These are phyloP conservation scores for Scophthalmus maximus DNA, from an alignment of 2,113 vertebrate species.

Conservation along the genomic window DNA sequence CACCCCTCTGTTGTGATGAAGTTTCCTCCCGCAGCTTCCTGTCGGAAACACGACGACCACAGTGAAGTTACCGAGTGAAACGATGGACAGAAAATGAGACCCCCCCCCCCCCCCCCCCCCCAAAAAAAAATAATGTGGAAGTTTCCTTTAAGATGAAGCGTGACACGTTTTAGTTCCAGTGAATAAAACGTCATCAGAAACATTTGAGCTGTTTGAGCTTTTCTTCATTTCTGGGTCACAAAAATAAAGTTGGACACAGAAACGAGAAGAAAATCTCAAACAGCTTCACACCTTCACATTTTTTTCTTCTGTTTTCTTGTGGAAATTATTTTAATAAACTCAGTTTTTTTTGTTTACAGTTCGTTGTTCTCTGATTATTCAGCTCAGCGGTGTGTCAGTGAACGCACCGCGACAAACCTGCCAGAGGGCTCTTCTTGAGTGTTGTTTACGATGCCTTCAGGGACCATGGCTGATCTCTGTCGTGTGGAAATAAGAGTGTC, in stretches of 20 bases:
- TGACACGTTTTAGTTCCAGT: neutral
- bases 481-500: too few relatives aligned
- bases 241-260: neutral
- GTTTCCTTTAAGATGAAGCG: slow-evolving; percentile 1
- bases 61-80: neutral
- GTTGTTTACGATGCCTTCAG: neutral
- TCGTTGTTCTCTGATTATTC: neutral
- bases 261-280: neutral
- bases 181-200: too few relatives aligned
- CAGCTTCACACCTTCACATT: neutral
- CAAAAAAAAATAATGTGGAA: neutral
- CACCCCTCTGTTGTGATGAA: neutral
- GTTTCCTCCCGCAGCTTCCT: slow-evolving; percentile 19
- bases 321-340: slow-evolving; percentile 52
- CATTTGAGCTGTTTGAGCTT: neutral
- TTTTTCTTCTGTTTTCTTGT: neutral
- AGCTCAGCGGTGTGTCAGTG: neutral
- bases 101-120: too few relatives aligned
- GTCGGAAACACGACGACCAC: neutral
- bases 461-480: too few relatives aligned
- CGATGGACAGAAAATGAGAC: neutral
- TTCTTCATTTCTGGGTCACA: neutral
- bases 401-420: neutral
- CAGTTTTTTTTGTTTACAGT: slow-evolving; percentile 16
- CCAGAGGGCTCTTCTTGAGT: too few relatives aligned